Base-by-base conservation (phyloP, 1,140 invertebrate species). In the Neotoxoptera formosana region DNA sequence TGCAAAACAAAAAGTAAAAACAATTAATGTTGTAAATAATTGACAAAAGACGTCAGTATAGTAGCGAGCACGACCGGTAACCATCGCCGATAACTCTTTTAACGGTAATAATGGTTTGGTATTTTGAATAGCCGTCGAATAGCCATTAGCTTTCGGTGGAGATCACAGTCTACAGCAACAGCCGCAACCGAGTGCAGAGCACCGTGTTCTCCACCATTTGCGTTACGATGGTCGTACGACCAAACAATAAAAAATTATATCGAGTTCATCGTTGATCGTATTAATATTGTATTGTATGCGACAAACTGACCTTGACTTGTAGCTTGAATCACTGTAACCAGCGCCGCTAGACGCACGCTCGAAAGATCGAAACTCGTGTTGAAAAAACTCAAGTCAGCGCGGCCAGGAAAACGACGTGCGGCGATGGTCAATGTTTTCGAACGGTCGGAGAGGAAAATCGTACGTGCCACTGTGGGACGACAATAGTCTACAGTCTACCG, bases 281-380 rank as follows among this genome's bases (percentile, higher is more conserved):
- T 83, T 8, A 23, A n/a, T n/a, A n/a, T n/a, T n/a, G 3, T 53
- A 81, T 36, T 23, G 23, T 25, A 0, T 47, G 47, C 36, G 7
- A 14, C n/a, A 86, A 47, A 86, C 84, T 86, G 84, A 86, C 84
- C 84, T 86, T 86, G 84, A 86, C 25, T 86, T 86, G 25, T 25
- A 86, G 84, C 1, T n/a, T 7, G 45, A 86, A 45, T 47, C 41
- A 47, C 84, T 86, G 30, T 20, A 86, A 47, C 84, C 30, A 47
- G 25, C 25, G 45, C 30, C 25, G 45, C 30, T 23, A 45, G 25
- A 45, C 25, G 1, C 81, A 9, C 7, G 7, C 81, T 23, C 34
- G 23, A 83, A 21, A 41, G 7, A 83, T 83, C 34, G 9, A 83
- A 23, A 67, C 60, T 76, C n/a, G 30, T 67, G 17, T 11, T 67